Conservation (phyloP, 2,113 vertebrate species). For the Plecotus auritus region DNA sequence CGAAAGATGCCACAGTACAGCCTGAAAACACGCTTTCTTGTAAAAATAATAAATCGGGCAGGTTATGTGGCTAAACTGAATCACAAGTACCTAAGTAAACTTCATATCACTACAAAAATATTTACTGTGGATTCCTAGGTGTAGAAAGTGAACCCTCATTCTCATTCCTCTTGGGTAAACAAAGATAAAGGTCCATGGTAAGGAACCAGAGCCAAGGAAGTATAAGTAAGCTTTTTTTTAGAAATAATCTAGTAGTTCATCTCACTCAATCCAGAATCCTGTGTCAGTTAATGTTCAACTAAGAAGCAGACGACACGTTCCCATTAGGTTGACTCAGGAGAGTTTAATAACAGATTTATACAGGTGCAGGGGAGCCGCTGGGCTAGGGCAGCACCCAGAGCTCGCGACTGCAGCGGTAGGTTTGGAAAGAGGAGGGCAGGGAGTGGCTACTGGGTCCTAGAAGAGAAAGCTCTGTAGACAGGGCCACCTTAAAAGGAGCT, state of each 20-base stretch:
- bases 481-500: neutral
- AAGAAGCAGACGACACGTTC: neutral
- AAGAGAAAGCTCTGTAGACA: neutral
- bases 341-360: neutral
- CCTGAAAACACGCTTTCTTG: neutral
- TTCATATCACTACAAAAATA: neutral
- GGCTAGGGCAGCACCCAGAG: neutral
- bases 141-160: neutral
- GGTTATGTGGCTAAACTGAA: neutral
- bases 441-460: neutral
- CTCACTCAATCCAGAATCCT: neutral
- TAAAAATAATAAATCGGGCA: neutral
- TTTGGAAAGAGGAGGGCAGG: neutral
- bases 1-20: neutral
- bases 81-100: neutral
- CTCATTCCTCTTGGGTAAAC: neutral
- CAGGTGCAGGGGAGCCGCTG: neutral
- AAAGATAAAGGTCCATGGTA: neutral
- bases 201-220: neutral
- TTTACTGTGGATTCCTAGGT: neutral
- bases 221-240: neutral
- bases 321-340: neutral
- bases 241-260: neutral
- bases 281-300: neutral
- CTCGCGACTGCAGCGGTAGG: neutral